Evolutionary conservation across 2,113 vertebrate genomes (phyloP), one percentile per base, ranked within the genome.

Genomic region (Vanacampus margaritifer): DNA sequence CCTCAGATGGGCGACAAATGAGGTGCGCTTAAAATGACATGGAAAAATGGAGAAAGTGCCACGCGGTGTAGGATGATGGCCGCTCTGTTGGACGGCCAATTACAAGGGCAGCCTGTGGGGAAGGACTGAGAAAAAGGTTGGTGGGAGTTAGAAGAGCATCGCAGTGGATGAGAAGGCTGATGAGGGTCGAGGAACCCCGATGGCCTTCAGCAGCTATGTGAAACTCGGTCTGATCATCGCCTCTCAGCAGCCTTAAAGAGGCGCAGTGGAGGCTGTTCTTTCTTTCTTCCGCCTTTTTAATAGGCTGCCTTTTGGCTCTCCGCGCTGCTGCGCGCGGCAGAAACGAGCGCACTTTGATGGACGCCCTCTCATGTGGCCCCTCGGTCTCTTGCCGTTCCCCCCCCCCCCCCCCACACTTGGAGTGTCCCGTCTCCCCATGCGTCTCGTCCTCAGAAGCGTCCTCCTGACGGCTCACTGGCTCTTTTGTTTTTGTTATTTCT

Each of bases 191-290:
- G 76, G 72, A 72, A 70, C 76, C 75, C 53, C 37, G 45, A 69
- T 67, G 74, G 71, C 72, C 76, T 79, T 83, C 83, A 79, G 70
- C 73, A 32, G 67, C 70, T 82, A 86, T 82, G 80, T 78, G 79
- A 82, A 83, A 83, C 68, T 84, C 69, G 51, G 67, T 74, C 76
- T 75, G 73, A 88, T 89, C 80, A 87, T 84, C 62, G 75, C 61
- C 70, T 84, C 78, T 79, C 75, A 3, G 68, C 21, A 66, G 72
- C 73, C 71, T 64, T 7, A 63, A 68, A 45, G 68, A 74, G 67
- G 59, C 43, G 7, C 35, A 39, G 69, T 21, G 0, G 46, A 41
- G 58, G 36, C 24, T 67, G 68, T 58, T 46, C 57, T 48, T 48
- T 5, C n/a, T 46, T 54, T 53, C 43, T 56, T 26, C 36, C 37